A percentile compares a stretch with the other conserved stretches of the same genome.
phyloP scores from a whole-genome alignment of 2,888 invertebrate species.

The Oscheius sp. region DNA sequence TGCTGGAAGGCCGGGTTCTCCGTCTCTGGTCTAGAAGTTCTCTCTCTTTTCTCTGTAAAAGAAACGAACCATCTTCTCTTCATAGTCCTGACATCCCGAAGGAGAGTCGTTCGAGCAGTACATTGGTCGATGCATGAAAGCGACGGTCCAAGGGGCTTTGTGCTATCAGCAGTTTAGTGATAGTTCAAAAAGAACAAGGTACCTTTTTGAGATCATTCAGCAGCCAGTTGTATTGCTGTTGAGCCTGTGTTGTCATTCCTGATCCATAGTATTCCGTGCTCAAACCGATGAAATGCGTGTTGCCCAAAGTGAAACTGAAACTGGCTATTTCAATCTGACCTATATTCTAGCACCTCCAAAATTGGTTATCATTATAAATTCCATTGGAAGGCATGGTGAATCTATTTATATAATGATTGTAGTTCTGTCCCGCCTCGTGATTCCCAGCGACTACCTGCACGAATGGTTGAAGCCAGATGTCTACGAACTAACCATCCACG shows the following conservation, averaged over 20 bases:
- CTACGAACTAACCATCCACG: constrained; percentile 76
- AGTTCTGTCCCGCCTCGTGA: constrained; percentile 82
- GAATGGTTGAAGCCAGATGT: constrained; percentile 75
- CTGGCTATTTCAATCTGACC: neutral
- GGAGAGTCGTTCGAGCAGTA: constrained; percentile 83
- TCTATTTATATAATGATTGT: constrained; percentile 89
- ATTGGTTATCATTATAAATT: constrained; percentile 70
- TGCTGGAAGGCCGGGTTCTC: constrained; percentile 70
- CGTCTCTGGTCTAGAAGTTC: constrained; percentile 41
- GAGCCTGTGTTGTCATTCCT: constrained; percentile 85
- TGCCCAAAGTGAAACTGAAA: constrained; percentile 83
- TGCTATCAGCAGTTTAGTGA: constrained; percentile 41
- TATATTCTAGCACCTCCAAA: constrained; percentile 39
- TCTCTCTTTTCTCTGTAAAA: neutral
- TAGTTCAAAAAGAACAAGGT: no score
- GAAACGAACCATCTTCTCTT: constrained; percentile 30
- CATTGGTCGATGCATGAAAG: constrained; percentile 89
- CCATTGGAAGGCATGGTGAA: constrained; percentile 87
- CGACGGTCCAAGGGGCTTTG: constrained; percentile 84
- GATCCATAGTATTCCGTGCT: constrained; percentile 91
- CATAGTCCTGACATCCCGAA: constrained; percentile 39
- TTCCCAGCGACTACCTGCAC: constrained; percentile 80
- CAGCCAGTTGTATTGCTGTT: constrained; percentile 69
- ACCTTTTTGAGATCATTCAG: constrained; percentile 57
- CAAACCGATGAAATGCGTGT: constrained; percentile 88